A percentile compares a stretch with the other conserved stretches of the same genome.
These are phyloP conservation scores for Drosophila asahinai DNA, from an alignment of 1,140 invertebrate species.

Conservation along the genomic window DNA sequence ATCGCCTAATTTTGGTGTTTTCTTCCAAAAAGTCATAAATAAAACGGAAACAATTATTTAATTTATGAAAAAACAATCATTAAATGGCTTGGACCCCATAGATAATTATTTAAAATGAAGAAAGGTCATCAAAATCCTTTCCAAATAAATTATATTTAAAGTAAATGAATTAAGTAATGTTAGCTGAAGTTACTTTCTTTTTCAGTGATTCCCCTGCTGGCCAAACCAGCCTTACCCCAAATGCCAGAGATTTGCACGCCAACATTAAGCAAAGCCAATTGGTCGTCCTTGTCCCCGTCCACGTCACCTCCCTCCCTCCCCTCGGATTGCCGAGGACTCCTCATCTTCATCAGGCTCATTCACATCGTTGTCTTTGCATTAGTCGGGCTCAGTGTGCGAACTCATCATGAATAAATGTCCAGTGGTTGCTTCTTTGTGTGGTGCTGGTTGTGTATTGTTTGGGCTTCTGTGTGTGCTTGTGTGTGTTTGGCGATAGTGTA, in stretches of 20 bases:
- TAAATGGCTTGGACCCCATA: background rate
- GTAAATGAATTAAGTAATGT: too few relatives aligned
- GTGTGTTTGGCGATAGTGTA: constrained; percentile 8
- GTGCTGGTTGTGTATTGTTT: constrained; percentile 19
- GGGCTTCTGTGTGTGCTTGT: constrained; percentile 7
- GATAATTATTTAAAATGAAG: background rate
- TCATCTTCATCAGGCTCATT: constrained; percentile 51
- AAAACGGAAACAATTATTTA: too few relatives aligned
- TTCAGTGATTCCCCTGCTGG: constrained; percentile 8
- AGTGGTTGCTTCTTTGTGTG: constrained; percentile 48
- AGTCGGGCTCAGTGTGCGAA: constrained; percentile 56
- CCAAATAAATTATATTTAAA: too few relatives aligned
- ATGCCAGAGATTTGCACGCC: constrained; percentile 77
- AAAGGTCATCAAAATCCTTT: too few relatives aligned
- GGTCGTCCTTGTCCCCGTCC: constrained; percentile 43
- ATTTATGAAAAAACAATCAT: too few relatives aligned
- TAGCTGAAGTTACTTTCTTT: constrained; percentile 1
- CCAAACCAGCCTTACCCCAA: constrained; percentile 46
- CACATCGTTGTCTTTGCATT: constrained; percentile 66
- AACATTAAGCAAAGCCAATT: constrained; percentile 80
- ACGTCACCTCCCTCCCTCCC: background rate
- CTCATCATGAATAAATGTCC: constrained; percentile 75
- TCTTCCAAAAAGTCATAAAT: too few relatives aligned
- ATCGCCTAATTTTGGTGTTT: too few relatives aligned
- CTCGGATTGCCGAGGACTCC: constrained; percentile 32